Conservation (phyloP, 2,888 invertebrate genomes). For the Conops quadrifasciatus region DNA sequence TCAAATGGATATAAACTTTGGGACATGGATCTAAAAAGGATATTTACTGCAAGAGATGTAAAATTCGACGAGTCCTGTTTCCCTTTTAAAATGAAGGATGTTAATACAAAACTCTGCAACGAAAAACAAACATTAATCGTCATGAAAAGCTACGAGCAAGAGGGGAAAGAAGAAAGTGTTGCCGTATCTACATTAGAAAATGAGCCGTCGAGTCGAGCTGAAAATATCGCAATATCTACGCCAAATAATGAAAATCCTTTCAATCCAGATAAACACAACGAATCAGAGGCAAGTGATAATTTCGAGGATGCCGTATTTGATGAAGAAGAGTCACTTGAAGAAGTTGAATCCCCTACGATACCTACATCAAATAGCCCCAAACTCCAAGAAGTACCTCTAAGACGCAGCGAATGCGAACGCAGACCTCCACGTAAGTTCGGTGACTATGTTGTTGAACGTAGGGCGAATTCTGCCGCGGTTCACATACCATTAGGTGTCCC, state of each 20-base stretch:
- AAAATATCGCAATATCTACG: not conserved
- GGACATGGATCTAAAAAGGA: constrained; percentile 28
- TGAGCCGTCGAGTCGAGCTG: not conserved
- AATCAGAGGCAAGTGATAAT: not conserved
- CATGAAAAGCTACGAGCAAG: not conserved
- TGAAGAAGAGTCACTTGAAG: not conserved
- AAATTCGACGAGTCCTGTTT: constrained; percentile 35
- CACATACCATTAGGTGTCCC: constrained; percentile 21
- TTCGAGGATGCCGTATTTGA: not conserved
- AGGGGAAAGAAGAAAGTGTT: not conserved
- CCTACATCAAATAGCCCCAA: not conserved
- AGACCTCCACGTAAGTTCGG: not conserved
- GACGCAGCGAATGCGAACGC: not conserved
- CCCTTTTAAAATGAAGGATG: constrained; percentile 7
- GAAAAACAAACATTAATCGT: not conserved
- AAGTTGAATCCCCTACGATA: not conserved
- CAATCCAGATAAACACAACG: not conserved
- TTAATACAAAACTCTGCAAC: not conserved
- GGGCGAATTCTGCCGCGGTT: constrained; percentile 30
- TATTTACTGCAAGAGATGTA: constrained; percentile 30
- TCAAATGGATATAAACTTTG: constrained; percentile 37
- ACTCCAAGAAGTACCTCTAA: not conserved
- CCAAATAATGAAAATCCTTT: not conserved
- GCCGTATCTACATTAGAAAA: not conserved
- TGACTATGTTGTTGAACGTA: constrained; percentile 10